These are phyloP conservation scores for Bathynomus jamesi DNA, from an alignment of 1,140 invertebrate species.

Conservation along the genomic window DNA sequence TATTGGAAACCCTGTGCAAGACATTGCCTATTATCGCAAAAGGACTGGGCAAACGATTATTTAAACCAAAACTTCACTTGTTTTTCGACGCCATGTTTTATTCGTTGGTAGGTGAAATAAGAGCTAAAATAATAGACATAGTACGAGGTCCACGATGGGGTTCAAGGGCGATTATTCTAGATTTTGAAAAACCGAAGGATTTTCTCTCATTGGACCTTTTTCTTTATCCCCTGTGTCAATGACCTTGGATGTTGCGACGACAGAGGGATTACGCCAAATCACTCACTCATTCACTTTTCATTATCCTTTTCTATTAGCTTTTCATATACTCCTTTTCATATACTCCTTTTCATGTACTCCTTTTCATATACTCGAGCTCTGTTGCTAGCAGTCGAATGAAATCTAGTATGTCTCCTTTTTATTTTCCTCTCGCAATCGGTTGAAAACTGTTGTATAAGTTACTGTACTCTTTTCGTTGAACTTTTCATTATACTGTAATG, in stretches of 20 bases:
- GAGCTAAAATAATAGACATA: background rate
- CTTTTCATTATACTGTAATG: too few species aligned
- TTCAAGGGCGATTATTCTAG: slow-evolving; percentile 1
- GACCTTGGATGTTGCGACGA: background rate
- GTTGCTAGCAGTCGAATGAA: too few species aligned
- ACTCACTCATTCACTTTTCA: too few species aligned
- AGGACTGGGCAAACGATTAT: slow-evolving; percentile 48
- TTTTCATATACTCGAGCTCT: too few species aligned
- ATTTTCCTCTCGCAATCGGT: too few species aligned
- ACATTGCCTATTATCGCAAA: slow-evolving; percentile 48
- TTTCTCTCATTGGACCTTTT: slow-evolving; percentile 10
- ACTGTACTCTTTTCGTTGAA: too few species aligned
- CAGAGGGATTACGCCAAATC: slow-evolving; percentile 4
- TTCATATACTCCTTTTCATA: too few species aligned
- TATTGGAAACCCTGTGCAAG: slow-evolving; percentile 51
- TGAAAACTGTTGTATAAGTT: too few species aligned
- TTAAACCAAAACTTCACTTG: slow-evolving; percentile 48
- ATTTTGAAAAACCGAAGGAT: slow-evolving; percentile 6
- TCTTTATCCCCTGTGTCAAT: background rate
- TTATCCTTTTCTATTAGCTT: too few species aligned
- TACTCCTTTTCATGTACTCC: too few species aligned
- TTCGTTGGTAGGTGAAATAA: slow-evolving; percentile 45
- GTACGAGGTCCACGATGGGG: background rate
- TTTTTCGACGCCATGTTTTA: slow-evolving; percentile 52
- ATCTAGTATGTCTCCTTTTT: too few species aligned